Conservation (phyloP, 2,113 vertebrate species). For the Phrynosoma platyrhinos region DNA sequence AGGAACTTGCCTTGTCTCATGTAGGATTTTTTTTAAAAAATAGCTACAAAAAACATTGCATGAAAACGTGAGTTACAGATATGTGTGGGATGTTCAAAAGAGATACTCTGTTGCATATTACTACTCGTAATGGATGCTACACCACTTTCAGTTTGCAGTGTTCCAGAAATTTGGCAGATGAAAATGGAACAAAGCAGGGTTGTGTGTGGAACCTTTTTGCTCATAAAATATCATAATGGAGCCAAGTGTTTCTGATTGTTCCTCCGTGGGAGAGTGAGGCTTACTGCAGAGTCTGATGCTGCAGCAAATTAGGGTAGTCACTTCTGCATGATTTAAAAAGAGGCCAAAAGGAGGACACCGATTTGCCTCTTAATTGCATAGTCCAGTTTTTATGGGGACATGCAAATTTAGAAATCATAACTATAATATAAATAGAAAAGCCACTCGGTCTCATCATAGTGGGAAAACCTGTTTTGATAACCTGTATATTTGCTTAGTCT, state of each 20-base stretch:
- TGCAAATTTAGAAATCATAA: not conserved
- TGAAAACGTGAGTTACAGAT: not conserved
- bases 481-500: too few species aligned
- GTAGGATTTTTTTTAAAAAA: not conserved
- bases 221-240: not conserved
- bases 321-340: not conserved
- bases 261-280: not conserved
- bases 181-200: not conserved
- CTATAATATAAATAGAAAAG: not conserved
- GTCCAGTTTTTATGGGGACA: not conserved
- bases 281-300: not conserved
- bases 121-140: not conserved
- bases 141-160: not conserved
- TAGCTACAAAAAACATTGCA: not conserved
- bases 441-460: too few species aligned
- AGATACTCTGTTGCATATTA: not conserved
- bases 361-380: not conserved
- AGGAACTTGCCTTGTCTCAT: not conserved
- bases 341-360: not conserved
- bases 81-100: not conserved
- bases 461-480: too few species aligned
- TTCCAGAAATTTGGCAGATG: not conserved
- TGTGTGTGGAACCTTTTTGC: not conserved
- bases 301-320: not conserved
- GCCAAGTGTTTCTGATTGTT: not conserved